These are phyloP conservation scores for Ascaphus truei DNA, from an alignment of 2,113 vertebrate genomes.

Conservation along the genomic window DNA sequence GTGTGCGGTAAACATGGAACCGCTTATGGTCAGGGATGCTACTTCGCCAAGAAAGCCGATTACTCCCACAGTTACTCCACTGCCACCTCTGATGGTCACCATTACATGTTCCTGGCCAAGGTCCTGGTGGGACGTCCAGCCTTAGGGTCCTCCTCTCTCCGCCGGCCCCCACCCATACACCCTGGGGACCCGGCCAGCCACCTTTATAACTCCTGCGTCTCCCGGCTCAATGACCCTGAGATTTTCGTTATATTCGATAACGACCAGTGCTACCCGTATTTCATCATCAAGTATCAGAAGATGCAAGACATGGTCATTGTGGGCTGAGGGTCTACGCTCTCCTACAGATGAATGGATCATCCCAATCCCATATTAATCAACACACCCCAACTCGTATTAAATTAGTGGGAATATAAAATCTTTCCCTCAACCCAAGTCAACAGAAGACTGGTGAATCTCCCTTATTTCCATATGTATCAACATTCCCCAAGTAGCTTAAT, in stretches of 20 bases:
- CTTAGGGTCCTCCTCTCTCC: neutral
- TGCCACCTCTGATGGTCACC: neutral
- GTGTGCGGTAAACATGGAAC: constrained; percentile 4
- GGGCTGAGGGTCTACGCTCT: too few relatives aligned
- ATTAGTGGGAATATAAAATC: too few relatives aligned
- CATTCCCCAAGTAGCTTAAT: too few relatives aligned
- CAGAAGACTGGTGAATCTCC: too few relatives aligned
- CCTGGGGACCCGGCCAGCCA: neutral
- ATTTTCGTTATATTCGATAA: constrained; percentile 31
- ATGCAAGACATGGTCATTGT: neutral
- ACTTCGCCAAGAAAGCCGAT: constrained; percentile 19
- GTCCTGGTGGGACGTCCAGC: constrained; percentile 22
- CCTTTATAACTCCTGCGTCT: constrained; percentile 24
- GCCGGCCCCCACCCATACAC: neutral
- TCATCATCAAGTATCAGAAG: constrained; percentile 18
- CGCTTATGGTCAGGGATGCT: constrained; percentile 25
- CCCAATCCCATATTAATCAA: too few relatives aligned
- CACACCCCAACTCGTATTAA: too few relatives aligned
- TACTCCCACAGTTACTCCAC: constrained; percentile 21
- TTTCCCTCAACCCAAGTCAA: too few relatives aligned
- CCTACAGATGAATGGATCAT: too few relatives aligned
- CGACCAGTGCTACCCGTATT: constrained; percentile 36
- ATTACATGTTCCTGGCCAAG: constrained; percentile 30
- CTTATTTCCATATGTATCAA: too few relatives aligned
- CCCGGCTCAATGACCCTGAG: neutral